These are phyloP conservation scores for Tipula confusa DNA, from an alignment of 2,888 invertebrate genomes.

Conservation along the genomic window DNA sequence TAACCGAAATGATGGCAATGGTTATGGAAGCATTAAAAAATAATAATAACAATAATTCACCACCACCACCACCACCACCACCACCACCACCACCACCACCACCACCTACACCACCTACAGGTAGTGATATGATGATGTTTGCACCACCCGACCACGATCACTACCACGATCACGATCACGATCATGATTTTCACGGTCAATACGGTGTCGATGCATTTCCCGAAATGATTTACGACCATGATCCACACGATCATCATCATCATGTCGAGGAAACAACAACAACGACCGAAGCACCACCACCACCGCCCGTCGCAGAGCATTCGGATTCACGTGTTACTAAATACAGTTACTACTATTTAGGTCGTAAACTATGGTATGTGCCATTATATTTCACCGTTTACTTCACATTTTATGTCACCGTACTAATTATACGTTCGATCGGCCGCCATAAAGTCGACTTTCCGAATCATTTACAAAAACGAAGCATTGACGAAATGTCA, in stretches of 20 bases:
- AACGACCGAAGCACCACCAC: slow-evolving; percentile 43
- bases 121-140: background rate
- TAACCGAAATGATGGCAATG: background rate
- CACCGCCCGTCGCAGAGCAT: slow-evolving; percentile 40
- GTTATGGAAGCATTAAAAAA: background rate
- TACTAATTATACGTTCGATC: slow-evolving; percentile 62
- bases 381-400: slow-evolving; percentile 66
- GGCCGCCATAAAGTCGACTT: slow-evolving; percentile 59
- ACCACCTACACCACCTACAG: slow-evolving; percentile 27
- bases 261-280: slow-evolving; percentile 42
- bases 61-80: background rate
- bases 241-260: slow-evolving; percentile 38
- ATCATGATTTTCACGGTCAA: slow-evolving; percentile 33
- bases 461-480: slow-evolving; percentile 46
- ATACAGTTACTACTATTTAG: slow-evolving; percentile 66
- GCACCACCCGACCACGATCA: slow-evolving; percentile 33
- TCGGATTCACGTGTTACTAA: slow-evolving; percentile 51
- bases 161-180: slow-evolving; percentile 42
- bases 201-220: slow-evolving; percentile 41
- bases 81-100: background rate
- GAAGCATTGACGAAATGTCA: slow-evolving; percentile 39
- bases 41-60: background rate
- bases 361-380: slow-evolving; percentile 66
- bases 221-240: slow-evolving; percentile 39
- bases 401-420: slow-evolving; percentile 58